A percentile compares a stretch with the other conserved stretches of the same genome.
phyloP scores from a whole-genome alignment of 92 coral and sea anemone species.

The Umimayanthus kanabou region DNA sequence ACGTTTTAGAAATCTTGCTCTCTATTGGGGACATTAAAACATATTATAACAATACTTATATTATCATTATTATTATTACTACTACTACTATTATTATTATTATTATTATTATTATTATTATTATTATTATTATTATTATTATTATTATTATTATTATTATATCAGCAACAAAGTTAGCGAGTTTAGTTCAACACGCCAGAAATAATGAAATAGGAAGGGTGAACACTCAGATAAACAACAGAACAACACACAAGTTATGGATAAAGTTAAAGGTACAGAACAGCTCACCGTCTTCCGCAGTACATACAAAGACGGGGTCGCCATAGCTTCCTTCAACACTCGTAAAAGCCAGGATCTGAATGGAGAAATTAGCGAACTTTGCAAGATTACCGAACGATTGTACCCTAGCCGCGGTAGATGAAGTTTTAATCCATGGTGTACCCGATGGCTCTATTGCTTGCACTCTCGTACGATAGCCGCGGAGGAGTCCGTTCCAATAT shows the following conservation, averaged over 20 bases:
- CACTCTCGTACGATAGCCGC: conserved; percentile 1
- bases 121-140: no score
- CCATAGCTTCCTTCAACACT: neutral
- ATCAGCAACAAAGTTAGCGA: no score
- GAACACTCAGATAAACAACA: no score
- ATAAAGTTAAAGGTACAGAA: neutral
- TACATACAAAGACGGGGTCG: neutral
- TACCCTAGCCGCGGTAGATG: neutral
- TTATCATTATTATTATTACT: no score
- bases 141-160: no score
- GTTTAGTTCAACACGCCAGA: no score
- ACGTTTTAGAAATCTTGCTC: no score
- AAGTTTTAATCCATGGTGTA: neutral
- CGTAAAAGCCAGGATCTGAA: conserved; percentile 19
- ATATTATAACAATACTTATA: no score
- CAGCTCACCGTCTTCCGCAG: conserved; percentile 2
- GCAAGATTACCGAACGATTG: neutral
- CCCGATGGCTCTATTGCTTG: neutral
- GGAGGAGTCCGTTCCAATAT: conserved; percentile 18
- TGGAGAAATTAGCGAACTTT: conserved; percentile 7
- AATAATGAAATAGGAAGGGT: no score
- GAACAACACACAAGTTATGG: neutral
- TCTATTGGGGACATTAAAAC: no score
- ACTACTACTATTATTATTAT: no score
- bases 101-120: no score